Evolutionary conservation across 2,888 invertebrate species (phyloP).

Genomic region (Eumacrocentrus americanus): DNA sequence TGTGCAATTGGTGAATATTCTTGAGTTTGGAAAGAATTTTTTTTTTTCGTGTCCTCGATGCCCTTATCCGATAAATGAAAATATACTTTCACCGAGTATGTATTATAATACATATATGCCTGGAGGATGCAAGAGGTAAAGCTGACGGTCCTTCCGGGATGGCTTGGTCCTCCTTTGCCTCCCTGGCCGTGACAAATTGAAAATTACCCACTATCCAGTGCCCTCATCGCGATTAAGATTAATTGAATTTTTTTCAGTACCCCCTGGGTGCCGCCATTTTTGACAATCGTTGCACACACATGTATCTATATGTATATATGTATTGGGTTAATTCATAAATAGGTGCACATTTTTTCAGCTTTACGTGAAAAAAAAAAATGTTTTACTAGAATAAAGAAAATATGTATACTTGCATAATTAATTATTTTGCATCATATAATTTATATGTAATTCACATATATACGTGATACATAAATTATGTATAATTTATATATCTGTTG

Average conservation of each 20-base stretch:
- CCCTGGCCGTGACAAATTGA: conserved; percentile 57
- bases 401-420: no score
- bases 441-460: background rate
- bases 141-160: conserved; percentile 32
- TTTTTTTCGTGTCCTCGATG: conserved; percentile 9
- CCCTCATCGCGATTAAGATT: conserved; percentile 35
- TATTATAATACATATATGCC: background rate
- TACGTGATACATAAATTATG: no score
- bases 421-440: background rate
- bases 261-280: conserved; percentile 4
- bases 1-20: conserved; percentile 6
- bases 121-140: background rate
- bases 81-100: conserved; percentile 4
- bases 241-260: conserved; percentile 35
- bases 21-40: background rate
- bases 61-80: conserved; percentile 22
- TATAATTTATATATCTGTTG: no score
- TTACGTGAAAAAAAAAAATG: background rate
- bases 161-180: conserved; percentile 18
- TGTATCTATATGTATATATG: no score
- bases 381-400: no score
- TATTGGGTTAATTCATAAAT: no score
- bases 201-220: conserved; percentile 48
- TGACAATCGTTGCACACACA: background rate
- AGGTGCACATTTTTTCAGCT: background rate